Base-by-base conservation (phyloP, 1,140 invertebrate species). In the Hylaeus anthracinus region DNA sequence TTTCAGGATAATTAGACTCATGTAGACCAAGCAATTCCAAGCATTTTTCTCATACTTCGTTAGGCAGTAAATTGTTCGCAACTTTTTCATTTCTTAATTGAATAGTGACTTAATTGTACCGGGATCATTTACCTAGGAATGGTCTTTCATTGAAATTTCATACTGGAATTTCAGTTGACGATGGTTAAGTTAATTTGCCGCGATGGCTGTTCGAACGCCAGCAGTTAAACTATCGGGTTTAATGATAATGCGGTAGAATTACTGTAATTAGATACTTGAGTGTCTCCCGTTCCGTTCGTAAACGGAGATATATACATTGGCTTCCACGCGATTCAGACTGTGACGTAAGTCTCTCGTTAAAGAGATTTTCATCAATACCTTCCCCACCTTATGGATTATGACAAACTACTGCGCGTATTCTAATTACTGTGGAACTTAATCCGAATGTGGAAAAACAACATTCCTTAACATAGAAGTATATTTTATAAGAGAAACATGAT, bases 291-390 rank as follows among this genome's bases (percentile, higher is more conserved):
- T 41, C 12, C 63, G n/a, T n/a, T 51, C 9, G 6, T 37, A 2
- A 58, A 63, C 39, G n/a, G 6, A 37, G 9, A 10, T 3, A 55
- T 3, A 14, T 26, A 3, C 45, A 41, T 48, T 10, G 48, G 12
- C 55, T 14, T 43, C 1, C 2, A 12, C 15, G 37, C 5, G 8
- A 53, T 55, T 12, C 3, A 10, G 39, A 37, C 3, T 37, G 1
- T 80, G 63, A 80, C 39, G 65, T 14, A 80, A 75, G 41, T 12
- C 1, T 8, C 45, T 67, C 45, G 53, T 75, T 80, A 61, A 43
- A 3, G 3, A 75, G 79, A 80, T 75, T 37, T n/a, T 37, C 26
- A 75, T 75, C 72, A 37, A 45, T 6, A 43, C 37, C 26, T 67
- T 66, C 15, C 79, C 14, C 72, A 61, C 39, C 37, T 5, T 6